Evolutionary conservation across 1,140 invertebrate genomes (phyloP), one percentile per base, ranked within the genome.

Genomic region (Diorhabda sublineata): DNA sequence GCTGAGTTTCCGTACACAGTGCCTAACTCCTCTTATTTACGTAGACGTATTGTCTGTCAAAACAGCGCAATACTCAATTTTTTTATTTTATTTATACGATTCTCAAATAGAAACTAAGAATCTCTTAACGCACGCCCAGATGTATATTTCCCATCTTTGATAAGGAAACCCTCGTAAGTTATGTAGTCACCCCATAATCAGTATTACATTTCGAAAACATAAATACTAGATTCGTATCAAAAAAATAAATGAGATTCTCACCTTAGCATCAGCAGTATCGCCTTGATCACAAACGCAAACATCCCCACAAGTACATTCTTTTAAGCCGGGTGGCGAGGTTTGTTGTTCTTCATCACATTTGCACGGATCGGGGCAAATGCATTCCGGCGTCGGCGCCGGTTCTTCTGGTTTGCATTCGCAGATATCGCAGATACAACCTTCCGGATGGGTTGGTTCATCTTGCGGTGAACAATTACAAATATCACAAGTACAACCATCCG

Each of bases 391-490:
- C 42, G 26, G 42, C 42, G 26, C 11, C 8, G 26, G n/a, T 9
- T 5, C 42, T 26, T 43, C 42, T 5, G 59, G 42, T 43, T 61
- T 41, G n/a, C 63, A 64, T 5, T 56, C 42, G 11, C 63, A 64
- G 3, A 42, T 9, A 41, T 61, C 26, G 59, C 59, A 61, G 41
- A 61, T 61, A 9, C 59, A 61, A 9, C 42, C 59, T 41, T 61
- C 41, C 42, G 59, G 26, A 7, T 61, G 59, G 9, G 5, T 4
- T 26, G 26, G 26, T n/a, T 61, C 26, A 41, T 9, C 26, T 58
- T n/a, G n/a, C 57, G 59, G 42, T 43, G 26, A 11, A 44, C 63
- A 64, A 3, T 56, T 45, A 41, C 63, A 64, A 56, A 64, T 56
- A 52, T 64, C 63, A 56, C 63, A 64, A 7, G 47, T 64, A 26